Evolutionary conservation across 2,888 invertebrate genomes (phyloP), one percentile per base, ranked within the genome.

Genomic region (Plagodis pulveraria): DNA sequence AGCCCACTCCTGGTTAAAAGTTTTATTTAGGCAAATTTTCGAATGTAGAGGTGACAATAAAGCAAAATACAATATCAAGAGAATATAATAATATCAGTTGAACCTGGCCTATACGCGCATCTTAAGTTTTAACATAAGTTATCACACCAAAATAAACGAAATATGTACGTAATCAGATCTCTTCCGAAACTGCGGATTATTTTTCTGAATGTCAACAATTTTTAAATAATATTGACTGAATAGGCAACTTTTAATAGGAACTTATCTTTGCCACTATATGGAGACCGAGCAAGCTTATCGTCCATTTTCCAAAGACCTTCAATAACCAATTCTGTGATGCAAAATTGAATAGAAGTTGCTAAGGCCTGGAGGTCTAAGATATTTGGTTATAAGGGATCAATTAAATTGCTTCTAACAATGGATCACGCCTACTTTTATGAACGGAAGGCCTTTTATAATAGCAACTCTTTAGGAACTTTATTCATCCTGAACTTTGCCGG

Each of bases 401-500:
- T 52, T 52, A 52, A 45, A 45, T 10, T 48, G 48, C 12, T 22
- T 35, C 48, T 40, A 9, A 53, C 53, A 53, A 53, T 47, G 22
- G 54, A 36, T 44, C 35, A 22, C 53, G 7, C 42, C 48, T 42
- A 35, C 54, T 48, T 42, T 47, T 47, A 34, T 53, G 41, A 35
- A 53, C 46, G 40, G 47, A 42, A 43, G 33, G 41, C 35, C 35
- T 42, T 42, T 52, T 47, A 11, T 48, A 35, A 47, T 47, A 10
- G 53, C 12, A 41, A 47, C 34, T 41, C 35, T 43, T 12, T 50
- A 42, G 12, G 6, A 12, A 42, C n/a, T n/a, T n/a, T n/a, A n/a
- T n/a, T n/a, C n/a, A n/a, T n/a, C n/a, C n/a, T n/a, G n/a, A n/a
- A n/a, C n/a, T n/a, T n/a, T n/a, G n/a, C n/a, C n/a, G n/a, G n/a